Percentiles rank a stretch among this genome's conserved stretches.
Conservation (phyloP, 2,888 invertebrate genomes). For the Poecilobothrus nobilitatus region DNA sequence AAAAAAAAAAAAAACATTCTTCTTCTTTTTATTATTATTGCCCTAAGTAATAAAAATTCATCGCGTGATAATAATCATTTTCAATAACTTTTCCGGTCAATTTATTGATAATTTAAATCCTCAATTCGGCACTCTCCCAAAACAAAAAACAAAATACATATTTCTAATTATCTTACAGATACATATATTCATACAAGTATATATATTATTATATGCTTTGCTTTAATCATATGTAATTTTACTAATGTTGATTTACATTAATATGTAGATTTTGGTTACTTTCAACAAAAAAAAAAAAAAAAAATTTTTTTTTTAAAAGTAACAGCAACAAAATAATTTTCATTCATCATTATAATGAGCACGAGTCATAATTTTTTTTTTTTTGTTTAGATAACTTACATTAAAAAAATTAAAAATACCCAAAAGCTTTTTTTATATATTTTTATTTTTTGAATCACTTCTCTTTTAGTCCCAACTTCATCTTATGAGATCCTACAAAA, state of each 20-base stretch:
- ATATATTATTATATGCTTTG: not conserved
- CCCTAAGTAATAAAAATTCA: not conserved
- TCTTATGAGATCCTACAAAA: no score
- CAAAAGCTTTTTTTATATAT: not conserved
- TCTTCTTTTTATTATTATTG: not conserved
- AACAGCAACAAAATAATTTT: not conserved
- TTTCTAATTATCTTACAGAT: not conserved
- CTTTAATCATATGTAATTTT: not conserved
- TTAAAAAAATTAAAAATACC: not conserved
- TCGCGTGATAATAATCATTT: conserved; percentile 6
- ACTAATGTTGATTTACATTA: not conserved
- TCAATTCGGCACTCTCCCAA: no score
- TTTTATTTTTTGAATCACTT: no score
- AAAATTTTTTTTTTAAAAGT: no score
- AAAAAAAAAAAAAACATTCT: no score
- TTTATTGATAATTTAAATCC: not conserved
- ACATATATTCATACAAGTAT: not conserved
- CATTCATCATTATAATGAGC: conserved; percentile 6
- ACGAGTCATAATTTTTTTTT: not conserved
- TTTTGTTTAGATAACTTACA: not conserved
- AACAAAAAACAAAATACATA: no score
- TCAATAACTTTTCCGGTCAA: conserved; percentile 6
- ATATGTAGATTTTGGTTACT: no score
- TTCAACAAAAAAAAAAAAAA: no score
- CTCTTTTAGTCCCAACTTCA: no score